phyloP scores from a whole-genome alignment of 2,888 invertebrate species.

The Erebia palarica region DNA sequence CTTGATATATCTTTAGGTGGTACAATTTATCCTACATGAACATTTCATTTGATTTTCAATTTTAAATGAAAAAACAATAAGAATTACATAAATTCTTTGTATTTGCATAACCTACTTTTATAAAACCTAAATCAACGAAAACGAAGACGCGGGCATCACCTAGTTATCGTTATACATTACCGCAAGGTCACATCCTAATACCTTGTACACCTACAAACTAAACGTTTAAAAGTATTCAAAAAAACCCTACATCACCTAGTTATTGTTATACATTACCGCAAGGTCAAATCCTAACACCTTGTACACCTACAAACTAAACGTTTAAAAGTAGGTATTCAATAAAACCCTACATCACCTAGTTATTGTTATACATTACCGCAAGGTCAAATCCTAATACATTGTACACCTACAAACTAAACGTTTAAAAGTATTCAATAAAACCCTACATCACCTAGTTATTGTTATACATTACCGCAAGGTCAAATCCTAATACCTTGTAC shows the following conservation, averaged over 20 bases:
- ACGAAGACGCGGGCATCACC: too few relatives aligned
- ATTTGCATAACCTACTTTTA: too few relatives aligned
- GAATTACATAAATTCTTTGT: too few relatives aligned
- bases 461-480: not conserved
- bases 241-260: conserved; percentile 48
- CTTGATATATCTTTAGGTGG: too few relatives aligned
- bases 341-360: not conserved
- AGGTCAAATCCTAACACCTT: not conserved
- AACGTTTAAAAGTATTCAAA: conserved; percentile 39
- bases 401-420: not conserved
- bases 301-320: not conserved
- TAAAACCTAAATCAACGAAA: too few relatives aligned
- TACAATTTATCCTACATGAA: too few relatives aligned
- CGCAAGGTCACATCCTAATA: not conserved
- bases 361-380: not conserved
- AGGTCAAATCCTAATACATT: not conserved
- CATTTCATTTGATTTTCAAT: too few relatives aligned
- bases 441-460: not conserved
- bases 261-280: not conserved
- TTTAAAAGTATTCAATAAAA: too few relatives aligned
- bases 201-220: not conserved
- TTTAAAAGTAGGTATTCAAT: too few relatives aligned
- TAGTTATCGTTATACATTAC: not conserved
- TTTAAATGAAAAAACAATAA: too few relatives aligned
- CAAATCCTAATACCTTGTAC: not conserved